Conservation (phyloP, 2,113 vertebrate species). For the Hyaena hyaena region DNA sequence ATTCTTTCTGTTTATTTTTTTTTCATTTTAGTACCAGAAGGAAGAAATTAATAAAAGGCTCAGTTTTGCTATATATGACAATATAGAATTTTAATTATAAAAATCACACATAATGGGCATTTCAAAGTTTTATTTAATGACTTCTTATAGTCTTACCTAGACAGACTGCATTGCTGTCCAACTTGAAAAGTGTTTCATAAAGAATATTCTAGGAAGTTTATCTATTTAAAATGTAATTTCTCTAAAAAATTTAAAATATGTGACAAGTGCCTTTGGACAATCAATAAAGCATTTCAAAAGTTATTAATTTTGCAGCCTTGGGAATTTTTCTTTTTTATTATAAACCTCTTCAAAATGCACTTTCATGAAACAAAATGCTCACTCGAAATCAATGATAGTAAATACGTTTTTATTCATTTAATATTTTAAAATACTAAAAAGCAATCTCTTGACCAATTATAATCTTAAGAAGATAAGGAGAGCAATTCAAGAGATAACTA, state of each 20-base stretch:
- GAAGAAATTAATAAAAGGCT: not conserved
- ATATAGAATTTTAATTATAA: not conserved
- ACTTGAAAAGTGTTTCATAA: conserved; percentile 7
- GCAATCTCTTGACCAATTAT: not conserved
- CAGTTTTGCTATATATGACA: not conserved
- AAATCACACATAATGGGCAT: not conserved
- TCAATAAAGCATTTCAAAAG: conserved; percentile 38
- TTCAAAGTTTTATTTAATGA: not conserved
- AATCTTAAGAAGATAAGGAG: not conserved
- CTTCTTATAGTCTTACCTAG: not conserved
- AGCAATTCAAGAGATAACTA: conserved; percentile 27
- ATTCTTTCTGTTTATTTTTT: not conserved
- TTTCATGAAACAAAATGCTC: conserved; percentile 14
- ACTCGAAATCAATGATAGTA: not conserved
- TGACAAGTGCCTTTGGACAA: conserved; percentile 4
- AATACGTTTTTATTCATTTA: not conserved
- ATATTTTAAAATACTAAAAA: conserved; percentile 12
- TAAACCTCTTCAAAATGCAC: conserved; percentile 45
- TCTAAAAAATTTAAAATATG: conserved; percentile 21
- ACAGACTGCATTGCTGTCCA: not conserved
- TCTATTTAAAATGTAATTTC: conserved; percentile 34
- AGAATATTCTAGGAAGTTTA: not conserved
- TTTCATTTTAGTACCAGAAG: not conserved
- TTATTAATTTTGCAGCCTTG: conserved; percentile 33
- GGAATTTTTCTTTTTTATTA: conserved; percentile 53